These are phyloP conservation scores for Tenodera sinensis DNA, from an alignment of 2,888 invertebrate species.

Conservation along the genomic window DNA sequence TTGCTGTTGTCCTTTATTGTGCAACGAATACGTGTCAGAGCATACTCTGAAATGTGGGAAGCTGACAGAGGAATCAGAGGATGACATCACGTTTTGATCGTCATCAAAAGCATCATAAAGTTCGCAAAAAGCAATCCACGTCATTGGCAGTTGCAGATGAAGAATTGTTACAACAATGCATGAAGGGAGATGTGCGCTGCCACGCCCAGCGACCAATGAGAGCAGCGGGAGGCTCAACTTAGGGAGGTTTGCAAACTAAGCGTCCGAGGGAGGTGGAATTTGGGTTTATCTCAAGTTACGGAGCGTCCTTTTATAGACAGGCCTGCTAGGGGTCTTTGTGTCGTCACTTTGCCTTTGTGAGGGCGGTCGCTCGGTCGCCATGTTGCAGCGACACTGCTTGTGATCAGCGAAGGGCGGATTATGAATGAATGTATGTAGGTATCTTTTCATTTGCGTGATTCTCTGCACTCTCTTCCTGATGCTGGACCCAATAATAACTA, in stretches of 20 bases:
- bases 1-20: too few species aligned
- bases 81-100: background rate
- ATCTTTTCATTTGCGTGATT: background rate
- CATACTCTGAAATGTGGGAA: too few species aligned
- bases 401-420: background rate
- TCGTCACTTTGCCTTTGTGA: background rate
- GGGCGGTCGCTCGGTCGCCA: background rate
- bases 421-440: background rate
- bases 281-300: constrained; percentile 29
- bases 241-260: background rate
- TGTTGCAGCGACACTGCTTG: constrained; percentile 2
- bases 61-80: too few species aligned
- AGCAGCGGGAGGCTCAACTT: background rate
- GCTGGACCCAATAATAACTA: background rate
- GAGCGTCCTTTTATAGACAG: constrained; percentile 32
- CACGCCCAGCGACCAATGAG: background rate
- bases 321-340: constrained; percentile 7
- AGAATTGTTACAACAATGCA: background rate
- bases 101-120: background rate
- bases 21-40: too few species aligned
- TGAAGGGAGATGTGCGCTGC: background rate
- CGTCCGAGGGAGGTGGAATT: constrained; percentile 9
- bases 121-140: background rate
- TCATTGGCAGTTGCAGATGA: background rate
- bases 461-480: background rate